A percentile compares a stretch with the other conserved stretches of the same genome.
Conservation (phyloP, 2,888 invertebrate genomes). For the Apotomis turbidana region DNA sequence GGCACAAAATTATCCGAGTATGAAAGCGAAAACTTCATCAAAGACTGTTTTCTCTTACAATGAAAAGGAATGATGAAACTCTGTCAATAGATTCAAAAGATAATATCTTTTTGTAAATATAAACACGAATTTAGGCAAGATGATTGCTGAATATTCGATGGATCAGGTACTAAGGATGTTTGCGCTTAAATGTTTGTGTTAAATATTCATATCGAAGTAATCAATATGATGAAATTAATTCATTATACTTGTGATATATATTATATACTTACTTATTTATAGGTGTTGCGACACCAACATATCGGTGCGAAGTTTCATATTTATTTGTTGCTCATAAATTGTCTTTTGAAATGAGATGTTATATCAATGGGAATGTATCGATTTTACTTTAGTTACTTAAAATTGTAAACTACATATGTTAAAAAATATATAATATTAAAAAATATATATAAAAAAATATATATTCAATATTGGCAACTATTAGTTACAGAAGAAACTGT, state of each 20-base stretch:
- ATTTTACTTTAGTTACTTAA: no score
- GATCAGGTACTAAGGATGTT: slow-evolving; percentile 17
- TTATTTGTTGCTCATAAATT: no score
- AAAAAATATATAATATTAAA: no score
- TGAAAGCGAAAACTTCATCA: slow-evolving; percentile 28
- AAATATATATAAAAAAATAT: no score
- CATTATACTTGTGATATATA: background rate
- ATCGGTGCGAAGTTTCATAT: no score
- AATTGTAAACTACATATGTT: no score
- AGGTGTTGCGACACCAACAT: no score
- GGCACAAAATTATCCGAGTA: background rate
- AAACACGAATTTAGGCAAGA: slow-evolving; percentile 35
- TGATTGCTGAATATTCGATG: slow-evolving; percentile 17
- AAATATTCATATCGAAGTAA: slow-evolving; percentile 12
- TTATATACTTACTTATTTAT: background rate
- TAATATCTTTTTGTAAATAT: slow-evolving; percentile 43
- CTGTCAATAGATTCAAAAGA: slow-evolving; percentile 43
- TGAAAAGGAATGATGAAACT: slow-evolving; percentile 39
- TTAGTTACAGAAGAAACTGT: no score
- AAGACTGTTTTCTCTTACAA: slow-evolving; percentile 35
- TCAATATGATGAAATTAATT: background rate
- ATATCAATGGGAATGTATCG: no score
- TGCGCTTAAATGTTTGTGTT: slow-evolving; percentile 20
- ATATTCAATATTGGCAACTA: no score
- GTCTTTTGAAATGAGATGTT: no score